Percentiles rank a stretch among this genome's conserved stretches.
These are phyloP conservation scores for Ammospiza caudacuta DNA, from an alignment of 2,113 vertebrate species.

Conservation along the genomic window DNA sequence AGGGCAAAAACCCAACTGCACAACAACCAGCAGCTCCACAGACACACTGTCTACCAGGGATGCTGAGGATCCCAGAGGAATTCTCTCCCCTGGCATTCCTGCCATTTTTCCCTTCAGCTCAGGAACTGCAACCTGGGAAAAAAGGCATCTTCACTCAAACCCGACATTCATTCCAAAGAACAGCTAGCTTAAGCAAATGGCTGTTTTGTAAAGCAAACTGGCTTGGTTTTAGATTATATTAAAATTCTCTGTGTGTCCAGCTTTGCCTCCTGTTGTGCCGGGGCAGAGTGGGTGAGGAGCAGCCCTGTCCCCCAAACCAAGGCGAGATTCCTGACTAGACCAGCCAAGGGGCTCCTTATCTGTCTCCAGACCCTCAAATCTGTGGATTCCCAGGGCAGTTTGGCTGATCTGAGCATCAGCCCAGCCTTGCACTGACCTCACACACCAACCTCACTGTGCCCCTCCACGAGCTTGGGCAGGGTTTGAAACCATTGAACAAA, in stretches of 20 bases:
- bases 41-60: not conserved
- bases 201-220: not conserved
- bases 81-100: not conserved
- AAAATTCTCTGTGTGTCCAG: fast-evolving
- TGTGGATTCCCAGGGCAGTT: not conserved
- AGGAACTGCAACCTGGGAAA: not conserved
- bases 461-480: not conserved
- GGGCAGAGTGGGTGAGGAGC: not conserved
- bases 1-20: not conserved
- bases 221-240: not conserved
- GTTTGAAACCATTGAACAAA: not conserved
- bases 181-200: not conserved
- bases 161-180: fast-evolving
- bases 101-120: not conserved
- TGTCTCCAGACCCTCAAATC: not conserved
- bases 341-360: not conserved
- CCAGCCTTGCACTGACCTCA: not conserved
- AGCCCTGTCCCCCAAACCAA: not conserved
- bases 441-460: fast-evolving
- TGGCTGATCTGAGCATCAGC: not conserved
- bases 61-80: not conserved
- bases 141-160: not conserved
- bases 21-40: not conserved
- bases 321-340: not conserved
- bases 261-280: not conserved